These are phyloP conservation scores for Diogma glabrata DNA, from an alignment of 2,888 invertebrate genomes.

Conservation along the genomic window DNA sequence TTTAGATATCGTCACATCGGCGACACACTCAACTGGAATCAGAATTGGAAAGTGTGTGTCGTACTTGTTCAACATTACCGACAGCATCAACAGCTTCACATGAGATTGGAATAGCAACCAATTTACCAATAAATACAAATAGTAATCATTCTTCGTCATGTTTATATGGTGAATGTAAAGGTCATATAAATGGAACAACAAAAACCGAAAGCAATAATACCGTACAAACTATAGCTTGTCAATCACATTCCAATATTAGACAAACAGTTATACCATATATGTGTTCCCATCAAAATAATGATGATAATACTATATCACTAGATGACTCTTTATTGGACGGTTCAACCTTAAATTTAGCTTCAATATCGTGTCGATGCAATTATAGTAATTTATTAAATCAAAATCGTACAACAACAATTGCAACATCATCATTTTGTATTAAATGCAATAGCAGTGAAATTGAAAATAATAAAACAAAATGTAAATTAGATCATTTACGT, in stretches of 20 bases:
- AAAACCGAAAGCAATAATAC: slow-evolving; percentile 16
- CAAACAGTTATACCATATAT: slow-evolving; percentile 1
- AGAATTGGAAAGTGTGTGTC: slow-evolving; percentile 1
- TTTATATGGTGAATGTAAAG: slow-evolving; percentile 37
- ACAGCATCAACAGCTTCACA: not conserved
- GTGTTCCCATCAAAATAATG: slow-evolving; percentile 4
- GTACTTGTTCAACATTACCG: not conserved
- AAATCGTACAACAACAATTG: slow-evolving; percentile 2
- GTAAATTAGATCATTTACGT: slow-evolving; percentile 77
- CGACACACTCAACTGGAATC: too few species aligned
- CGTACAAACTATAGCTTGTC: slow-evolving; percentile 12
- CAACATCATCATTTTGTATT: slow-evolving; percentile 25
- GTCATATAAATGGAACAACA: slow-evolving; percentile 27
- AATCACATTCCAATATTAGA: slow-evolving; percentile 15
- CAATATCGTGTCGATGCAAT: not conserved
- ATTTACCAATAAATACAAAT: not conserved
- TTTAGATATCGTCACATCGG: too few species aligned
- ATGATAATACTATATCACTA: not conserved
- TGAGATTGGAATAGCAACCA: too few species aligned
- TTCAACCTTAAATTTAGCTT: slow-evolving; percentile 1
- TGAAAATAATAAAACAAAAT: slow-evolving; percentile 68
- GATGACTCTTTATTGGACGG: slow-evolving; percentile 1
- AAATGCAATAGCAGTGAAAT: slow-evolving; percentile 44
- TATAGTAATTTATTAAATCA: too few species aligned
- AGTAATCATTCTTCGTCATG: slow-evolving; percentile 25